These are phyloP conservation scores for Hydractinia symbiolongicarpus DNA, from an alignment of 30 jellyfish, hydroid and myxozoan species.

Conservation along the genomic window DNA sequence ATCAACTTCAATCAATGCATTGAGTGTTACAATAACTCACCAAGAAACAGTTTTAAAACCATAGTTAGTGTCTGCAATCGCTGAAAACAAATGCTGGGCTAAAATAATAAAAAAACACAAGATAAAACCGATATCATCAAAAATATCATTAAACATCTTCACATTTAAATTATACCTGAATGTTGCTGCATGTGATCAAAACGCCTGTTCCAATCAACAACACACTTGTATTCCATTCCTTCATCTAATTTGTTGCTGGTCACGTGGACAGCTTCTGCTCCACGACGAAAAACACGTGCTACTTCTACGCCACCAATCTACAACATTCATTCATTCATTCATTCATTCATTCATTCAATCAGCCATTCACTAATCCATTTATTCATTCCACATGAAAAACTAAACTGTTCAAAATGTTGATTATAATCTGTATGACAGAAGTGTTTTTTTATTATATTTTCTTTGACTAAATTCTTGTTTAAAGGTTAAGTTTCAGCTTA, in stretches of 20 bases:
- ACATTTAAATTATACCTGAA: constrained; percentile 28
- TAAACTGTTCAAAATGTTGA: too few relatives aligned
- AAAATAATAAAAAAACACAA: neutral
- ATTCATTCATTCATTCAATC: too few relatives aligned
- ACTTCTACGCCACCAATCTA: constrained; percentile 60
- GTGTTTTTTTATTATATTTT: too few relatives aligned
- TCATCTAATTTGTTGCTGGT: constrained; percentile 36
- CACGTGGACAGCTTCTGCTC: constrained; percentile 58
- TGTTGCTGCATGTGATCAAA: constrained; percentile 98
- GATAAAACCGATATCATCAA: neutral
- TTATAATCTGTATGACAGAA: too few relatives aligned
- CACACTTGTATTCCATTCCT: constrained; percentile 45
- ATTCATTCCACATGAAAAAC: too few relatives aligned
- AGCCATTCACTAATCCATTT: too few relatives aligned
- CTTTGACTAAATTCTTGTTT: too few relatives aligned
- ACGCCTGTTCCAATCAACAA: constrained; percentile 79
- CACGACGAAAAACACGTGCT: constrained; percentile 49
- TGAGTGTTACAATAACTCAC: constrained; percentile 41
- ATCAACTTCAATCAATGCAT: neutral
- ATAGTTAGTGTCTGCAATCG: constrained; percentile 59
- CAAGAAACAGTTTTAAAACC: constrained; percentile 81
- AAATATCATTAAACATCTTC: neutral
- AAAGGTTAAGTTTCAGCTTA: too few relatives aligned
- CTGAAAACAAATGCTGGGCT: constrained; percentile 88
- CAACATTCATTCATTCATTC: neutral